These are phyloP conservation scores for Adoxophyes honmai DNA, from an alignment of 1,140 invertebrate species.

Conservation along the genomic window DNA sequence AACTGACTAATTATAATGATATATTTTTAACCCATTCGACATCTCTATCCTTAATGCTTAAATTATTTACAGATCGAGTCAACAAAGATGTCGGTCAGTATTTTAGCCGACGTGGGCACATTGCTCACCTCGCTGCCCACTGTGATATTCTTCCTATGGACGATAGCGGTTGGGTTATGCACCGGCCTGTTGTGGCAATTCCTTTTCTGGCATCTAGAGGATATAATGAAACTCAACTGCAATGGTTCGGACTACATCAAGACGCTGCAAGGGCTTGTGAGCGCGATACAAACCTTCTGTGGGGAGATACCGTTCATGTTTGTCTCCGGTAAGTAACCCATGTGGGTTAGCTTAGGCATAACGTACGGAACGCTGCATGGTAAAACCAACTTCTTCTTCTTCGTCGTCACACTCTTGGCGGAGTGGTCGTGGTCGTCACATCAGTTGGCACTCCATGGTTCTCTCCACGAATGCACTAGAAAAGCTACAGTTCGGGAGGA, in stretches of 20 bases:
- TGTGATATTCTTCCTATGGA: slow-evolving; percentile 85
- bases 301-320: slow-evolving; percentile 96
- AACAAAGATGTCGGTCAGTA: slow-evolving; percentile 80
- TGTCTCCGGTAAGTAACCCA: slow-evolving; percentile 79
- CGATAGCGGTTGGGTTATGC: slow-evolving; percentile 88
- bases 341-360: too few relatives aligned
- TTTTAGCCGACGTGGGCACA: slow-evolving; percentile 80
- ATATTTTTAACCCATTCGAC: too few relatives aligned
- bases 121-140: slow-evolving; percentile 81
- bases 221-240: slow-evolving; percentile 78
- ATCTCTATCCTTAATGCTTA: too few relatives aligned
- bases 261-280: slow-evolving; percentile 88
- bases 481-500: too few relatives aligned
- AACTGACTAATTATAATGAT: too few relatives aligned
- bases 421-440: too few relatives aligned
- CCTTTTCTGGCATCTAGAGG: slow-evolving; percentile 89
- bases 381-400: too few relatives aligned
- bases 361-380: too few relatives aligned
- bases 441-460: too few relatives aligned
- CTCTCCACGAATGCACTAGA: too few relatives aligned
- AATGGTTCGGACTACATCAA: slow-evolving; percentile 80
- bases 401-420: too few relatives aligned
- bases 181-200: slow-evolving; percentile 94
- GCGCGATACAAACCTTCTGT: slow-evolving; percentile 88
- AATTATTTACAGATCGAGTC: slow-evolving; percentile 77